A percentile compares a stretch with the other conserved stretches of the same genome.
phyloP scores from a whole-genome alignment of 2,113 vertebrate species.

The Bos javanicus region DNA sequence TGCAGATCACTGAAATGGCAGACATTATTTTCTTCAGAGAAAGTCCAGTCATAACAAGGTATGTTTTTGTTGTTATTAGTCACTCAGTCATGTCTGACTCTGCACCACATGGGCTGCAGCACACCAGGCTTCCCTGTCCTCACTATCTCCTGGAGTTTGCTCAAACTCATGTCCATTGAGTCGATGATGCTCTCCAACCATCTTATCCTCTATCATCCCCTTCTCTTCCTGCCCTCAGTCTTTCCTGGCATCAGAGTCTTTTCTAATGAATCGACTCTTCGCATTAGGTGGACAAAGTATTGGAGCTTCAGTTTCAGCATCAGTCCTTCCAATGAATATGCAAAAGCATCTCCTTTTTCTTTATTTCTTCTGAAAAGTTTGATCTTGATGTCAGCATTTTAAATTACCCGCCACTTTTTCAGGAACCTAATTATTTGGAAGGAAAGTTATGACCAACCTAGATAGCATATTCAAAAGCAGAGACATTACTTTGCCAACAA shows the following conservation, averaged over 20 bases:
- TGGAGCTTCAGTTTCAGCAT: background rate
- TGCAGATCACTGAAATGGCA: background rate
- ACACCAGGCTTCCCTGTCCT: background rate
- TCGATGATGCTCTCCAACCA: background rate
- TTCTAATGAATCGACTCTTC: background rate
- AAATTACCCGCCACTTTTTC: background rate
- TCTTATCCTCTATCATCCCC: background rate
- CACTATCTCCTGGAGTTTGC: background rate
- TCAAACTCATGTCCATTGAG: background rate
- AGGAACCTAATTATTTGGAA: background rate
- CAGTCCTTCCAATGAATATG: background rate
- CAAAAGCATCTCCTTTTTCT: background rate
- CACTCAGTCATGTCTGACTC: background rate
- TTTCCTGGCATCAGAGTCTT: background rate
- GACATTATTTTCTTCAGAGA: background rate
- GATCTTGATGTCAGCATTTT: conserved; percentile 26
- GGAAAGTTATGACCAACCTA: too few species aligned
- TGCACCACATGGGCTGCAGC: background rate
- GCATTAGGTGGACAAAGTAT: background rate
- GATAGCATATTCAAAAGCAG: too few species aligned
- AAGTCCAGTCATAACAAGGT: background rate
- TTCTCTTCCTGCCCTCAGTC: background rate
- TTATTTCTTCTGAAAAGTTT: conserved; percentile 4
- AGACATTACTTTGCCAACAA: too few species aligned
- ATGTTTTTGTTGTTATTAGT: background rate